A percentile compares a stretch with the other conserved stretches of the same genome.
Evolutionary conservation across 2,888 invertebrate genomes (phyloP).

Genomic region (Danaus chrysippus): DNA sequence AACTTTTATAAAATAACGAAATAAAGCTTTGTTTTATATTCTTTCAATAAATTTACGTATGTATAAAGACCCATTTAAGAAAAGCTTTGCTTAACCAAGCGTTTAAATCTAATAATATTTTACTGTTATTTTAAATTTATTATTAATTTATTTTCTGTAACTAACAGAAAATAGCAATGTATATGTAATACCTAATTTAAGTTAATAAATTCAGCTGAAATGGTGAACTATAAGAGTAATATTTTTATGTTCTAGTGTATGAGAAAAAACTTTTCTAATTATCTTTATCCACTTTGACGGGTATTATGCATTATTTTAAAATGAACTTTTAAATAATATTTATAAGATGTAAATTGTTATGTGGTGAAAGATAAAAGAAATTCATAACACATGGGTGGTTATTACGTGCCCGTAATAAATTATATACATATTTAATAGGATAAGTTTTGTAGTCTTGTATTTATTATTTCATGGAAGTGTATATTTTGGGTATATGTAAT

Average conservation of each 20-base stretch:
- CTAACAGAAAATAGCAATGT: too few relatives aligned
- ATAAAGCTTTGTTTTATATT: neutral
- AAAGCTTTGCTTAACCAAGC: neutral
- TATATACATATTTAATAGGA: neutral
- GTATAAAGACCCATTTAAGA: neutral
- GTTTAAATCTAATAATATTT: neutral
- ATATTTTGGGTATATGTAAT: conserved; percentile 4
- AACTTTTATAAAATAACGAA: conserved; percentile 11
- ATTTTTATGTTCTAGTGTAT: neutral
- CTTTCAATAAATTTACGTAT: neutral
- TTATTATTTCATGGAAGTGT: conserved; percentile 14
- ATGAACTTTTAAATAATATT: conserved; percentile 23
- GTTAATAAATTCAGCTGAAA: too few relatives aligned
- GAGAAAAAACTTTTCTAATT: conserved; percentile 10
- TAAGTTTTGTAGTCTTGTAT: conserved; percentile 16
- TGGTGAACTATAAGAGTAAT: too few relatives aligned
- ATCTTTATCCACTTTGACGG: conserved; percentile 40
- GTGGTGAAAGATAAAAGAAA: conserved; percentile 44
- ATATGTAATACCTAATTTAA: too few relatives aligned
- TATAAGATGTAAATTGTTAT: conserved; percentile 59
- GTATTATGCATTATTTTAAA: conserved; percentile 41
- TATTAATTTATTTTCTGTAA: too few relatives aligned
- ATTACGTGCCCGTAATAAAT: neutral
- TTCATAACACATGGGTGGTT: neutral
- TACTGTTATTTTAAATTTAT: too few relatives aligned